Conservation (phyloP, 2,888 invertebrate genomes). For the Metalampra italica region DNA sequence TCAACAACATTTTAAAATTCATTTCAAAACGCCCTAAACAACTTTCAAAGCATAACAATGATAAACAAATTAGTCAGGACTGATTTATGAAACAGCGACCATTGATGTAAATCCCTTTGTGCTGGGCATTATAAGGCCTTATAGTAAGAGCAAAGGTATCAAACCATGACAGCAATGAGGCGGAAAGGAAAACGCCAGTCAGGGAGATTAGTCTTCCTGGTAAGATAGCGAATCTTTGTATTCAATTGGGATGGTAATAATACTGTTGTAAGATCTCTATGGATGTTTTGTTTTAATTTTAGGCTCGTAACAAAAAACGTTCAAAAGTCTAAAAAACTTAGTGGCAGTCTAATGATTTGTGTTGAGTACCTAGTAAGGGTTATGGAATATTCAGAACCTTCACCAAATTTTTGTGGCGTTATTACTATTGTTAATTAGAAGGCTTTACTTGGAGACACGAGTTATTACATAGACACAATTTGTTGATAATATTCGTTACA, state of each 20-base stretch:
- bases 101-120: conserved; percentile 30
- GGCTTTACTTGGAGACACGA: no score
- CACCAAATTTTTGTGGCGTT: neutral
- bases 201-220: conserved; percentile 25
- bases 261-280: neutral
- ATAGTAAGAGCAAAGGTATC: conserved; percentile 28
- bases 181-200: conserved; percentile 38
- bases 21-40: conserved; percentile 1
- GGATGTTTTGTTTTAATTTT: no score
- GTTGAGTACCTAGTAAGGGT: no score
- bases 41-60: conserved; percentile 27
- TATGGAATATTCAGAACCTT: neutral
- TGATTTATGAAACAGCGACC: conserved; percentile 29
- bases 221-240: conserved; percentile 2
- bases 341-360: no score
- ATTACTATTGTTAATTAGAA: no score
- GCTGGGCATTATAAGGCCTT: conserved; percentile 33
- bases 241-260: conserved; percentile 1
- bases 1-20: neutral
- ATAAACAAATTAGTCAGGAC: conserved; percentile 35
- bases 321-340: no score
- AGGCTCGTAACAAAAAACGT: no score
- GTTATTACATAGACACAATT: no score
- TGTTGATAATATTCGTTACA: no score
- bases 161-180: conserved; percentile 24